Percentiles rank a stretch among this genome's conserved stretches.
phyloP scores from a whole-genome alignment of 2,113 vertebrate genomes.

The Uria aalge region DNA sequence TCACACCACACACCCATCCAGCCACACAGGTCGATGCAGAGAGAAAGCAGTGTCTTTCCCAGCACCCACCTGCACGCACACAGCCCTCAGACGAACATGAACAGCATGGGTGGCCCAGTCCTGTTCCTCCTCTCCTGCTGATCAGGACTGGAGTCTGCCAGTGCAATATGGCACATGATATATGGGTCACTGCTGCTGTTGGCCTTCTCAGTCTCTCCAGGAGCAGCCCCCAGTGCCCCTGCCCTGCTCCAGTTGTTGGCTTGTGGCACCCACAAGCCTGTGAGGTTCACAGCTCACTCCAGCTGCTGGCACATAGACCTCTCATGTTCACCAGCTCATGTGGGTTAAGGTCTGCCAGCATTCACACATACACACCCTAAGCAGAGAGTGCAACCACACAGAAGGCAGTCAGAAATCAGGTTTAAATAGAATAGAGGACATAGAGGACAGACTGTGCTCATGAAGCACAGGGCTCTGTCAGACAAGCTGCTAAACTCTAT shows the following conservation, averaged over 20 bases:
- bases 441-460: neutral
- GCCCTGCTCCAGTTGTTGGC: neutral
- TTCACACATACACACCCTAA: neutral
- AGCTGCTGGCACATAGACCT: neutral
- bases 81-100: neutral
- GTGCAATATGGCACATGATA: neutral
- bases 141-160: neutral
- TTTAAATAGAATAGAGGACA: neutral
- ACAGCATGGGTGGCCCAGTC: neutral
- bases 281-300: neutral
- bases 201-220: neutral
- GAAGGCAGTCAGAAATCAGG: neutral
- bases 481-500: neutral
- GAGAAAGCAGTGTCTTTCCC: neutral
- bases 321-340: neutral
- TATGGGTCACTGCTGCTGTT: neutral
- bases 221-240: neutral
- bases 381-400: neutral
- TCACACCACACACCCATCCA: neutral
- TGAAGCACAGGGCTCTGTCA: neutral
- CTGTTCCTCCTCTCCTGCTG: neutral
- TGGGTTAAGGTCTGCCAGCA: neutral
- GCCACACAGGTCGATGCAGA: neutral
- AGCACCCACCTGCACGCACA: neutral
- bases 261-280: rapidly evolving